Evolutionary conservation across 2,888 invertebrate species (phyloP).

Genomic region (Synergus umbraculus): DNA sequence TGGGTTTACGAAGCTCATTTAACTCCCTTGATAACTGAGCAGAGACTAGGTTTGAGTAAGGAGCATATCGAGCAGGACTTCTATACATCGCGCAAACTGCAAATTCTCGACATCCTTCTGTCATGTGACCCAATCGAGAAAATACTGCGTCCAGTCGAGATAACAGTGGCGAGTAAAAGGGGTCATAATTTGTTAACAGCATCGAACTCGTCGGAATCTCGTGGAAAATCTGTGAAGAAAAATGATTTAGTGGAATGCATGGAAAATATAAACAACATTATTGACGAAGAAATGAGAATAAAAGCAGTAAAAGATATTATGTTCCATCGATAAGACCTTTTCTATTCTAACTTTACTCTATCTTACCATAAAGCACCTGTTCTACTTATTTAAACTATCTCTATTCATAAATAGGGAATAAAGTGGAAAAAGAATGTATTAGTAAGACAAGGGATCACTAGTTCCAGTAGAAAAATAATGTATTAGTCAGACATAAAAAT

Average conservation of each 20-base stretch:
- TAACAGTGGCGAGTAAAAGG: conserved; percentile 92
- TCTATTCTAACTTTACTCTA: neutral
- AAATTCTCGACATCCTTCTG: conserved; percentile 87
- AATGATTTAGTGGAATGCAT: neutral
- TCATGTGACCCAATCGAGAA: conserved; percentile 82
- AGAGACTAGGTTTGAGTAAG: conserved; percentile 92
- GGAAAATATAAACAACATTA: neutral
- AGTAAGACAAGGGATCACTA: neutral
- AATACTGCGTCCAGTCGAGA: conserved; percentile 92
- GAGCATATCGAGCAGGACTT: conserved; percentile 92
- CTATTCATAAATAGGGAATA: neutral
- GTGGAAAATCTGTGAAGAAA: conserved; percentile 84
- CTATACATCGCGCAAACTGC: conserved; percentile 93
- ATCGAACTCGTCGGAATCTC: conserved; percentile 91
- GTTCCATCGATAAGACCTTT: neutral
- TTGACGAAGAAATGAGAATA: too few species aligned
- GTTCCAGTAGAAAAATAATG: neutral
- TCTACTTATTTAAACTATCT: neutral
- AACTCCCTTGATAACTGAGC: conserved; percentile 93
- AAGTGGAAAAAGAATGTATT: neutral
- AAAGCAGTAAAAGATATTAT: neutral
- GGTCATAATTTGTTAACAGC: conserved; percentile 91
- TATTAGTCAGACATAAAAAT: neutral
- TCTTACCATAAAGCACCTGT: neutral
- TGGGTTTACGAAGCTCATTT: conserved; percentile 90